Evolutionary conservation across 2,888 invertebrate genomes (phyloP).

Genomic region (Drosophila tanythrix): DNA sequence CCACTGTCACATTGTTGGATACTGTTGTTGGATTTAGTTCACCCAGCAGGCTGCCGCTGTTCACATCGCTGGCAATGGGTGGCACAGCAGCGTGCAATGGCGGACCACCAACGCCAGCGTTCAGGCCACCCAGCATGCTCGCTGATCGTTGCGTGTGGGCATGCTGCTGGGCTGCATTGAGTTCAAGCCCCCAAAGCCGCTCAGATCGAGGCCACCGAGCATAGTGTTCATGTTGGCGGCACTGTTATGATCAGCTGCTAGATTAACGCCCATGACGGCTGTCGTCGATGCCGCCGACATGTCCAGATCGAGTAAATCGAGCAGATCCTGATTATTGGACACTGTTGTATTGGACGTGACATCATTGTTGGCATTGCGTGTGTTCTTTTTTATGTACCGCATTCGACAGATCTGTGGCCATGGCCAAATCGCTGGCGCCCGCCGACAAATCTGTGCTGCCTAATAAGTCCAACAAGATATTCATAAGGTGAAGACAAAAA

Average conservation of each 20-base stretch:
- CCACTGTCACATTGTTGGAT: slow-evolving; percentile 78
- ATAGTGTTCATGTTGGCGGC: slow-evolving; percentile 79
- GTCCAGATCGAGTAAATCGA: slow-evolving; percentile 93
- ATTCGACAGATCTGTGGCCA: slow-evolving; percentile 81
- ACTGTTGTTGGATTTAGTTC: slow-evolving; percentile 77
- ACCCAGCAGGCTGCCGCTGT: slow-evolving; percentile 71
- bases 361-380: slow-evolving; percentile 86
- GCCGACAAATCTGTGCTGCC: slow-evolving; percentile 88
- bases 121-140: slow-evolving; percentile 62
- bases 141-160: slow-evolving; percentile 83
- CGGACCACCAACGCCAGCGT: slow-evolving; percentile 13
- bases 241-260: slow-evolving; percentile 62
- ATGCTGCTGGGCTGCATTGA: slow-evolving; percentile 46
- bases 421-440: slow-evolving; percentile 65
- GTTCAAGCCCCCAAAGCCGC: slow-evolving; percentile 63
- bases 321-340: slow-evolving; percentile 90
- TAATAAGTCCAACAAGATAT: slow-evolving; percentile 93
- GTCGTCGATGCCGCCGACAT: slow-evolving; percentile 84
- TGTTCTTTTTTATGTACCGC: slow-evolving; percentile 84
- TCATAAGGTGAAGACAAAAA: slow-evolving; percentile 85
- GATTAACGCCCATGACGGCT: slow-evolving; percentile 49
- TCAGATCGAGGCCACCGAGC: slow-evolving; percentile 71
- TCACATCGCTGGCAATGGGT: slow-evolving; percentile 30
- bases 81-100: slow-evolving; percentile 24
- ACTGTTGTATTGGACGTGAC: slow-evolving; percentile 38